Conservation (phyloP, 2,888 invertebrate genomes). For the Rambutsinella grinnellia region DNA sequence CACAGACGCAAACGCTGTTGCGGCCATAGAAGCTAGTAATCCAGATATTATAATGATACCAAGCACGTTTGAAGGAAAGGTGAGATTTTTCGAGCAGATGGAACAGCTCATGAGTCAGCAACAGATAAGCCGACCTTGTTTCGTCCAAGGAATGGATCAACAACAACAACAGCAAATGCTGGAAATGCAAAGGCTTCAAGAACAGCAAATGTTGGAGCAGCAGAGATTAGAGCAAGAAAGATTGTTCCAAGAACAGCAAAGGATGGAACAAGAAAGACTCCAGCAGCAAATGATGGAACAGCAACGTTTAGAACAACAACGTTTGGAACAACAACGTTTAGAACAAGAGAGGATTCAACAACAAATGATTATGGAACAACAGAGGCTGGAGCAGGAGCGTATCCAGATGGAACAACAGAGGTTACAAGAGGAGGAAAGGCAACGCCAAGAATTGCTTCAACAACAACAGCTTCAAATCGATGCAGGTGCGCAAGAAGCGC, state of each 20-base stretch:
- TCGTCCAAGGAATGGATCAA: constrained; percentile 14
- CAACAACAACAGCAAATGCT: constrained; percentile 30
- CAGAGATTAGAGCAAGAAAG: constrained; percentile 13
- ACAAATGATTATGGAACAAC: constrained; percentile 44
- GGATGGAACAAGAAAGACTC: constrained; percentile 34
- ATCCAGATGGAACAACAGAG: constrained; percentile 30
- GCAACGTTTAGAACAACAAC: constrained; percentile 21
- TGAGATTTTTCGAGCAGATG: constrained; percentile 62
- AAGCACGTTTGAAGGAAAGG: constrained; percentile 63
- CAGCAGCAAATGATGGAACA: constrained; percentile 22
- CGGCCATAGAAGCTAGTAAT: constrained; percentile 31
- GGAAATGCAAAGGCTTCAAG: constrained; percentile 27
- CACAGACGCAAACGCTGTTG: constrained; percentile 37
- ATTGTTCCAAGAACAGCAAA: constrained; percentile 23
- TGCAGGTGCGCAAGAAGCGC: constrained; percentile 39
- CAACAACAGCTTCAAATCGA: constrained; percentile 47
- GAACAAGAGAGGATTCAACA: constrained; percentile 36
- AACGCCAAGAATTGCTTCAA: constrained; percentile 27
- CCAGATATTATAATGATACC: constrained; percentile 61
- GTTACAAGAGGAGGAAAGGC: constrained; percentile 20
- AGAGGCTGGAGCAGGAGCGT: constrained; percentile 23
- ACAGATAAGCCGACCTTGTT: constrained; percentile 46
- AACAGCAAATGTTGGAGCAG: constrained; percentile 4
- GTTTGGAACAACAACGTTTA: too few species aligned
- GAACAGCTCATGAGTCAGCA: constrained; percentile 53